Conservation (phyloP, 2,888 invertebrate genomes). For the Zygogramma bicolorata region DNA sequence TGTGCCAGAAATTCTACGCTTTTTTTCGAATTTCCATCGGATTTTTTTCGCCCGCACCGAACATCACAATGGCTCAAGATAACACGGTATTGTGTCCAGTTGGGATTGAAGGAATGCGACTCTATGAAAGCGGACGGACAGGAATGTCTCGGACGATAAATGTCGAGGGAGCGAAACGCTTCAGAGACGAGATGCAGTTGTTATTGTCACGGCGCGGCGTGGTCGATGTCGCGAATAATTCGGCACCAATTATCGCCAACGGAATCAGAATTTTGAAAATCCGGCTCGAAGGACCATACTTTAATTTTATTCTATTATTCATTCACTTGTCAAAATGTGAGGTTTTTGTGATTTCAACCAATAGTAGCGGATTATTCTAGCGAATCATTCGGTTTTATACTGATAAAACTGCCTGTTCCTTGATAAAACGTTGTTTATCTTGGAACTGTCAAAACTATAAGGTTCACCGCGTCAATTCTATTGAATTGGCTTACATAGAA, state of each 20-base stretch:
- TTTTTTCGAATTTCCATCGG: conserved; percentile 35
- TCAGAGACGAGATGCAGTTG: neutral
- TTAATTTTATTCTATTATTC: no score
- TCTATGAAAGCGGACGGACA: conserved; percentile 26
- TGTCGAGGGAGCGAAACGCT: neutral
- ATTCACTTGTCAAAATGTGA: no score
- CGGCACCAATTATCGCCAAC: no score
- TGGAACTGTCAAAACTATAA: no score
- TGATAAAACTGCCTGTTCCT: no score
- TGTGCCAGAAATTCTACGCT: conserved; percentile 49
- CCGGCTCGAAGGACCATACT: neutral
- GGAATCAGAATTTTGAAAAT: no score
- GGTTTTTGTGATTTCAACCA: no score
- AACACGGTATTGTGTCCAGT: conserved; percentile 38
- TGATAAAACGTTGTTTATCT: no score
- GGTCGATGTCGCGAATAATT: neutral
- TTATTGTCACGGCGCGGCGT: neutral
- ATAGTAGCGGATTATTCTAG: no score
- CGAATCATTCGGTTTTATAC: no score
- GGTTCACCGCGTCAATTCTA: no score
- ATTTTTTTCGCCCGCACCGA: conserved; percentile 26
- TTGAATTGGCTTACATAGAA: no score
- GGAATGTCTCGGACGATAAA: conserved; percentile 27
- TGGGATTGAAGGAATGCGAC: conserved; percentile 29
- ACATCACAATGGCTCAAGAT: conserved; percentile 29